These are phyloP conservation scores for Ginglymostoma cirratum DNA, from an alignment of 2,113 vertebrate genomes.

Conservation along the genomic window DNA sequence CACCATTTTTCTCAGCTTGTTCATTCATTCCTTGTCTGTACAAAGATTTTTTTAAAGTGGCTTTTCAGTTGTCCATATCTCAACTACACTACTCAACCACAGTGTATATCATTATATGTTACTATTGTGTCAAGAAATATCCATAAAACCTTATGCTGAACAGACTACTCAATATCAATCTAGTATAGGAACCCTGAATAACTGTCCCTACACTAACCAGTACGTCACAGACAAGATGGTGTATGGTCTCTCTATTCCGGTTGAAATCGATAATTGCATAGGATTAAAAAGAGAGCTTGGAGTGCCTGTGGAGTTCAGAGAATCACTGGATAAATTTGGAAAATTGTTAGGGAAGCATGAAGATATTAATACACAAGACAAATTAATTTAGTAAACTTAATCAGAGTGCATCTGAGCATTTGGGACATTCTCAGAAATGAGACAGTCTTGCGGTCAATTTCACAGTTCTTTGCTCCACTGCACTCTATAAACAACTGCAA, in stretches of 20 bases:
- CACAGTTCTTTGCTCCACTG: background rate
- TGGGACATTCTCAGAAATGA: background rate
- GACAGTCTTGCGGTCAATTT: background rate
- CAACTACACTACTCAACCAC: background rate
- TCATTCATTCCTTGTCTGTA: background rate
- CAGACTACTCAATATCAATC: background rate
- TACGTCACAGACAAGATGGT: background rate
- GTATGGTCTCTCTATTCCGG: background rate
- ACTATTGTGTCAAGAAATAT: background rate
- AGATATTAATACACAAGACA: background rate
- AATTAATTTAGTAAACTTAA: conserved; percentile 8
- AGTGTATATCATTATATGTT: background rate
- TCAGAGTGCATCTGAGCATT: background rate
- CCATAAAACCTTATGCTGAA: background rate
- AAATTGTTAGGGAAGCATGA: background rate
- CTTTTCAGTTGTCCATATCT: background rate
- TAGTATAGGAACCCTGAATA: background rate
- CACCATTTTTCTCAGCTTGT: background rate
- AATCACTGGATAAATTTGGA: background rate
- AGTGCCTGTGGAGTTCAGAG: background rate
- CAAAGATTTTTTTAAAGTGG: background rate
- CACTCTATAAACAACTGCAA: background rate
- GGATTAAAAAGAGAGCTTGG: background rate
- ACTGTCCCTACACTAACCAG: background rate
- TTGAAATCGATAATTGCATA: background rate